Evolutionary conservation across 1,140 invertebrate genomes (phyloP).

Genomic region (Drosophila watanabei): DNA sequence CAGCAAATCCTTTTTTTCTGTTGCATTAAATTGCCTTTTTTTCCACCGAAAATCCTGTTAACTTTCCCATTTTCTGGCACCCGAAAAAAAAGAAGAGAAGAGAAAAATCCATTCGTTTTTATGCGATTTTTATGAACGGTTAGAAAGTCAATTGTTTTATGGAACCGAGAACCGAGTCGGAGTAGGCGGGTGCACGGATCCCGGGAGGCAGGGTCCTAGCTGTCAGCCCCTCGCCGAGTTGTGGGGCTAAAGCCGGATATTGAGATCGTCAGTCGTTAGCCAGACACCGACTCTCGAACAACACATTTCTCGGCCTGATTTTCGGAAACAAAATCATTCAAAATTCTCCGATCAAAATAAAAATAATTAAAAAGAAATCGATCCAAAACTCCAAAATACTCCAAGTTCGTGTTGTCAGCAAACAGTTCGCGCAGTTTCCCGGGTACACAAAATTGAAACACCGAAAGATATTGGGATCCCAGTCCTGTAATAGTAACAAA

Average conservation of each 20-base stretch:
- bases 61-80: conserved; percentile 45
- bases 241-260: neutral
- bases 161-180: conserved; percentile 2
- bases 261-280: conserved; percentile 19
- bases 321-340: neutral
- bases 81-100: neutral
- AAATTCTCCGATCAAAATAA: neutral
- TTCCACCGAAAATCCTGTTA: conserved; percentile 40
- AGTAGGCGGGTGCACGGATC: conserved; percentile 9
- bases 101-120: conserved; percentile 10
- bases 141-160: conserved; percentile 80
- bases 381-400: neutral
- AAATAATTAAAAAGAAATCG: neutral
- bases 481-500: neutral
- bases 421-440: neutral
- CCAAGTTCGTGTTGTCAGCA: neutral
- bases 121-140: conserved; percentile 43
- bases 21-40: conserved; percentile 55
- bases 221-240: neutral
- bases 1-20: conserved; percentile 70
- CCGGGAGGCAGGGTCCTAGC: neutral
- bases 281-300: conserved; percentile 1
- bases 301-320: neutral
- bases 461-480: neutral
- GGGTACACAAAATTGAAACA: neutral